These are phyloP conservation scores for Nasonia oneida DNA, from an alignment of 2,888 invertebrate genomes.

Conservation along the genomic window DNA sequence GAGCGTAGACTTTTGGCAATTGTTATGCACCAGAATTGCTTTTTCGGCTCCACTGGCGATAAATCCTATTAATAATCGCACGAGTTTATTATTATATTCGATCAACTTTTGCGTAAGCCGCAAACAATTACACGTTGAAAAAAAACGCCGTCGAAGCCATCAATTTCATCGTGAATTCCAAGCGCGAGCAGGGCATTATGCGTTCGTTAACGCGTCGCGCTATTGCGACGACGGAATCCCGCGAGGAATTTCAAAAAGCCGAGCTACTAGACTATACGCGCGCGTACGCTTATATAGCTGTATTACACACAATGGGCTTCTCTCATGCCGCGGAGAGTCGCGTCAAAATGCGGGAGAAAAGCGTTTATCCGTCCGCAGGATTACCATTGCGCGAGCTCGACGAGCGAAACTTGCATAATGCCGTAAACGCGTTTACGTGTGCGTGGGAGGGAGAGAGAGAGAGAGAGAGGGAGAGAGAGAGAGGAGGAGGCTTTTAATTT, in stretches of 20 bases:
- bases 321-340: background rate
- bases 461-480: background rate
- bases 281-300: background rate
- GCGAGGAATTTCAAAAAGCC: constrained; percentile 11
- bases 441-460: background rate
- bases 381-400: background rate
- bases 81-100: background rate
- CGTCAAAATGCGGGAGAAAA: constrained; percentile 14
- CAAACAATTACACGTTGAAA: background rate
- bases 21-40: background rate
- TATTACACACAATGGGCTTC: background rate
- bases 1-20: background rate
- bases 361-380: background rate
- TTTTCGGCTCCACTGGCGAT: background rate
- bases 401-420: background rate
- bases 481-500: background rate
- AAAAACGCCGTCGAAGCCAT: too few species aligned
- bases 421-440: background rate
- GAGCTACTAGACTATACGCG: background rate
- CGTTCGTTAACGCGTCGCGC: background rate
- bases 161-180: too few species aligned
- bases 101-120: background rate
- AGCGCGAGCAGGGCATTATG: background rate
- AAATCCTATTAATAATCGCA: background rate
- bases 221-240: background rate